Conservation (phyloP, 2,888 invertebrate species). For the Fragum whitleyi region DNA sequence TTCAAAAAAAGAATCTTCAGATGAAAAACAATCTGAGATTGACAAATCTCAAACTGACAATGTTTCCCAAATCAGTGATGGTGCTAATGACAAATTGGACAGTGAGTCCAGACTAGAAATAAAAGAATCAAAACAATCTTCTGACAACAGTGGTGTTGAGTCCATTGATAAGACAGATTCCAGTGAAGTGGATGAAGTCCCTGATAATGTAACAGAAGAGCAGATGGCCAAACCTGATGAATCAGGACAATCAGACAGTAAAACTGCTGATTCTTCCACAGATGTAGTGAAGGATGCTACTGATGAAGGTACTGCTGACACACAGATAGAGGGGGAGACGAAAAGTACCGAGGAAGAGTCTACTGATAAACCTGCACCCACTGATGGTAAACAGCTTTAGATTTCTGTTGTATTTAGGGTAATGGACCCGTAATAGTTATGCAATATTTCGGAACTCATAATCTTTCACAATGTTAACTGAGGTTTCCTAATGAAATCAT, state of each 20-base stretch:
- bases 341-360: constrained; percentile 48
- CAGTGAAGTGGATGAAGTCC: constrained; percentile 19
- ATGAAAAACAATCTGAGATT: not conserved
- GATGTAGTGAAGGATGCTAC: constrained; percentile 11
- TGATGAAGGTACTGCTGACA: constrained; percentile 18
- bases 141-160: constrained; percentile 29
- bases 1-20: constrained; percentile 14
- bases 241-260: constrained; percentile 19
- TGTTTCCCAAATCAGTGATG: constrained; percentile 26
- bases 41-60: not conserved
- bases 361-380: constrained; percentile 18
- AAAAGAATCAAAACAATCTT: constrained; percentile 46
- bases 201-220: constrained; percentile 21
- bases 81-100: constrained; percentile 25
- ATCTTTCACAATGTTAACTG: no score
- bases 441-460: no score
- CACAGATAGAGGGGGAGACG: constrained; percentile 20
- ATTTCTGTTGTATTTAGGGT: no score
- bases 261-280: not conserved
- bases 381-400: constrained; percentile 14
- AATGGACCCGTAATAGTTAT: no score
- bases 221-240: constrained; percentile 60
- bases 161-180: constrained; percentile 25
- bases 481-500: no score
- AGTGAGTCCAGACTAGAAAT: constrained; percentile 38